These are phyloP conservation scores for Amiota mariae DNA, from an alignment of 2,888 invertebrate species.

Conservation along the genomic window DNA sequence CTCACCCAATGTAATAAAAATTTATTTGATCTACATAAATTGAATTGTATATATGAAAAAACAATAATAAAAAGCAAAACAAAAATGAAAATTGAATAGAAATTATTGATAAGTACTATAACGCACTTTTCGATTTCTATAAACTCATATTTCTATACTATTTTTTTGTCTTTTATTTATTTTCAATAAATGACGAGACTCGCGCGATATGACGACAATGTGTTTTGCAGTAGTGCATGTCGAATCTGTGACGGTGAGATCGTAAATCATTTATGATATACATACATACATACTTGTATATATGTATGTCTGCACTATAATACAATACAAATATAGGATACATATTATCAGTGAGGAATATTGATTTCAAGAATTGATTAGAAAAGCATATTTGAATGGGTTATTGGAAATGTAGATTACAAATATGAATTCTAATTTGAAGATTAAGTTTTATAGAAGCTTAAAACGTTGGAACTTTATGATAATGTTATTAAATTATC, in stretches of 20 bases:
- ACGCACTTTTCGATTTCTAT: background rate
- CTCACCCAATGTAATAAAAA: constrained; percentile 47
- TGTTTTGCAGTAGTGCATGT: background rate
- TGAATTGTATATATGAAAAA: background rate
- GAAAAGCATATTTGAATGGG: no score
- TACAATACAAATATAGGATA: constrained; percentile 18
- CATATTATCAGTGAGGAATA: no score
- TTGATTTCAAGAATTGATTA: no score
- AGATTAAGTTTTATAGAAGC: no score
- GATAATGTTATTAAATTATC: no score
- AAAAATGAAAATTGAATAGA: background rate
- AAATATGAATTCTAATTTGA: no score
- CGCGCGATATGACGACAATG: background rate
- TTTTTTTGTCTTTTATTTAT: constrained; percentile 12
- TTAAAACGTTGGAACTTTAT: no score
- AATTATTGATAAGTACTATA: background rate
- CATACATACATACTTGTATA: constrained; percentile 27
- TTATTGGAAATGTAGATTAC: no score
- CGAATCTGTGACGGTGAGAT: constrained; percentile 39
- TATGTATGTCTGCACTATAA: constrained; percentile 1
- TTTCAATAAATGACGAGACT: constrained; percentile 16
- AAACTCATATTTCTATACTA: background rate
- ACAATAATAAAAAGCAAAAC: background rate
- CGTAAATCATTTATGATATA: constrained; percentile 29
- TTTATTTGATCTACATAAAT: constrained; percentile 29